Percentiles rank a stretch among this genome's conserved stretches.
phyloP scores from a whole-genome alignment of 2,888 invertebrate genomes.

The Idaea dimidiata region DNA sequence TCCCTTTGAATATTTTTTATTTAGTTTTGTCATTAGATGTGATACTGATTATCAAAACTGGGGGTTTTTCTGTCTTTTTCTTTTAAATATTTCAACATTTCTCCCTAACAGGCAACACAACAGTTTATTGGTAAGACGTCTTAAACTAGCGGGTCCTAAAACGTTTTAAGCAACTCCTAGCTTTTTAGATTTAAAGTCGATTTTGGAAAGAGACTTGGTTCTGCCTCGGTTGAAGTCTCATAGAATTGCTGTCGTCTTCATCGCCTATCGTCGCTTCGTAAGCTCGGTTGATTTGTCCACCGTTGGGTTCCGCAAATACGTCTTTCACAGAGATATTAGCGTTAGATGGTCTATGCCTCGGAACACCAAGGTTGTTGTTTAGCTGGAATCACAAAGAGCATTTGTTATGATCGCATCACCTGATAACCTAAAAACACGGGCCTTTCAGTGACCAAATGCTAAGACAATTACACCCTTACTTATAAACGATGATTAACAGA shows the following conservation, averaged over 20 bases:
- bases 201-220: conserved; percentile 83
- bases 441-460: no score
- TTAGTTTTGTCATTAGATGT: no score
- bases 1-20: no score
- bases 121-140: background rate
- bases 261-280: conserved; percentile 85
- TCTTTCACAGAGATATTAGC: conserved; percentile 90
- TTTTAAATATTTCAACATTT: conserved; percentile 3
- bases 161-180: conserved; percentile 54
- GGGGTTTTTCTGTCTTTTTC: no score
- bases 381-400: conserved; percentile 55
- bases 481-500: no score
- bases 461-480: no score
- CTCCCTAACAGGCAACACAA: background rate
- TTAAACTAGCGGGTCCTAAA: conserved; percentile 32
- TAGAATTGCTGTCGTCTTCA: conserved; percentile 86
- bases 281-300: conserved; percentile 88
- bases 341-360: conserved; percentile 88
- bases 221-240: conserved; percentile 85
- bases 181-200: conserved; percentile 50
- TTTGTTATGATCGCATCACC: background rate
- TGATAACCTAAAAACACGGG: no score
- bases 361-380: conserved; percentile 82
- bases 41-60: no score
- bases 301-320: conserved; percentile 86